A percentile compares a stretch with the other conserved stretches of the same genome.
Evolutionary conservation across 2,113 vertebrate species (phyloP).

Genomic region (Theristicus caerulescens): DNA sequence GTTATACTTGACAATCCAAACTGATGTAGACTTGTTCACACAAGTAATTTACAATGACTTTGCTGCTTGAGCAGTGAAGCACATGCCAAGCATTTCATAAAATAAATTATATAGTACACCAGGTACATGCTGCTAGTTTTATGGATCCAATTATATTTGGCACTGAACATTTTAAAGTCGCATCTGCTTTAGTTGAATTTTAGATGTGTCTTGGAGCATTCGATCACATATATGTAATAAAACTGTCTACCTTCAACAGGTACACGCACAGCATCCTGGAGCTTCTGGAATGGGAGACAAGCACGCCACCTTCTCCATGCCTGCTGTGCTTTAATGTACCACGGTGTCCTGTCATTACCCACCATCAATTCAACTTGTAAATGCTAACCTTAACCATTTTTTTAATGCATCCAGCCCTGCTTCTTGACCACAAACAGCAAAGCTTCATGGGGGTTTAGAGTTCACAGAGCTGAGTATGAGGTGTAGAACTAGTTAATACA

Average conservation of each 20-base stretch:
- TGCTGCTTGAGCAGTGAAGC: neutral
- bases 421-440: neutral
- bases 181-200: neutral
- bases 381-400: neutral
- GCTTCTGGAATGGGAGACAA: neutral
- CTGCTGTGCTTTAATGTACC: neutral
- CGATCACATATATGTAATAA: neutral
- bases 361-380: neutral
- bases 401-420: neutral
- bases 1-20: neutral
- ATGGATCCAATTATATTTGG: neutral
- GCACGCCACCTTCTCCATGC: neutral
- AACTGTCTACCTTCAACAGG: neutral
- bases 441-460: neutral
- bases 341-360: neutral
- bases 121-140: neutral
- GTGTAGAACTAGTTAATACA: neutral
- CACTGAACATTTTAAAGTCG: neutral
- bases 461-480: neutral
- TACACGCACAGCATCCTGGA: fast-evolving
- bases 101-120: neutral
- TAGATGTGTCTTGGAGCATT: neutral
- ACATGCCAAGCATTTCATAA: neutral
- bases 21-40: neutral
- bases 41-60: neutral